These are phyloP conservation scores for Rallus limicola DNA, from an alignment of 2,113 vertebrate genomes.

Conservation along the genomic window DNA sequence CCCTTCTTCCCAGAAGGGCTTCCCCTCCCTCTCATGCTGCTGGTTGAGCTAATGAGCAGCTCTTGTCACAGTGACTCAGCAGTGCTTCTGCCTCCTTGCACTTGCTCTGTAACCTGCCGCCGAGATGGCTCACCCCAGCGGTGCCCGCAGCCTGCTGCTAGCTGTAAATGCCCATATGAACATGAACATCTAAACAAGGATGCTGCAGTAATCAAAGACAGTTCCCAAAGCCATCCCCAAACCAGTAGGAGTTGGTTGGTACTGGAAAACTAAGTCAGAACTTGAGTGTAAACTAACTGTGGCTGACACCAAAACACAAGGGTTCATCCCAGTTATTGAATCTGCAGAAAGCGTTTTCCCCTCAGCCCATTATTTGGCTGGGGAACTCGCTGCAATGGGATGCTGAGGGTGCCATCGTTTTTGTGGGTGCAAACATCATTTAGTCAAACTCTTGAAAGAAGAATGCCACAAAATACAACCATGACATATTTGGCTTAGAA, in stretches of 20 bases:
- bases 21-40: slow-evolving; percentile 18
- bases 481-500: neutral
- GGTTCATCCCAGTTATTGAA: neutral
- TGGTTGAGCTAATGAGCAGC: slow-evolving; percentile 48
- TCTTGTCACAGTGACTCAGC: slow-evolving; percentile 55
- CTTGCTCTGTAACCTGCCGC: neutral
- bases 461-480: neutral
- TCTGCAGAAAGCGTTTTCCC: neutral
- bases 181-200: neutral
- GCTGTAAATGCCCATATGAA: neutral
- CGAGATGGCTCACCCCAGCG: neutral
- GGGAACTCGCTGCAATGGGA: neutral
- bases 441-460: neutral
- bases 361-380: neutral
- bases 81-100: neutral
- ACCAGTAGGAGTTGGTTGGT: neutral
- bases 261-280: neutral
- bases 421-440: neutral
- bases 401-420: accelerated
- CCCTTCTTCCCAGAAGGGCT: neutral
- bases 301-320: neutral
- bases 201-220: neutral
- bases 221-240: neutral
- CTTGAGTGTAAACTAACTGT: neutral
- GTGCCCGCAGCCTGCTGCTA: neutral